Evolutionary conservation across 2,113 vertebrate genomes (phyloP), one percentile per base, ranked within the genome.

Genomic region (Spermophilus dauricus): DNA sequence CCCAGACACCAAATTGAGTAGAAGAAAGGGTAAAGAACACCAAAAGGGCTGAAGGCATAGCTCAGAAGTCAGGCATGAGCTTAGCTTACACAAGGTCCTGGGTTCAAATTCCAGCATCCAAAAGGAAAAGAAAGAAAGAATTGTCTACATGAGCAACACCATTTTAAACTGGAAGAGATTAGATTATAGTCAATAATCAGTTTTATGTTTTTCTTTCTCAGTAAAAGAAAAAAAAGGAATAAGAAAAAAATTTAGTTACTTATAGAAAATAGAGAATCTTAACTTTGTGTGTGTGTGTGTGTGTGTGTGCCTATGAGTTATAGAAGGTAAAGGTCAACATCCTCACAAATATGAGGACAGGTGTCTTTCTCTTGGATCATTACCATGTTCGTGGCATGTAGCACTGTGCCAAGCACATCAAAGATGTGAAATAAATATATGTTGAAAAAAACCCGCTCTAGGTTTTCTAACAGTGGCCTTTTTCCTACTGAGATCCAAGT

Each of bases 131-230:
- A 56, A 65, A 58, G 58, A n/a, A 56, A 63, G 45, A 80, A 11
- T 91, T 78, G 77, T 9, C 58, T 81, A 58, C 10, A 3, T 78
- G 9, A 63, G 26, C 26, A 24, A 48, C 48, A 82, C 9, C 56
- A 11, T 30, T 89, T 91, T 48, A 93, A 75, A 88, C n/a, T 48
- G 28, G 63, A 39, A 95, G 61, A 93, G 48, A 91, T 30, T 81
- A 58, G 61, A 61, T 70, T 76, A 82, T 42, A 93, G 5, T 93
- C 75, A 88, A 24, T n/a, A 61, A 61, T 85, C 63, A 93, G 26
- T 6, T 85, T 95, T 75, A 4, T 94, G 24, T 75, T 51, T 91
- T 84, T 95, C 51, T 88, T 45, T 81, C 18, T 90, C 30, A 82
- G 77, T 86, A 83, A 77, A 58, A 84, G 48, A 77, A 93, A 69